A percentile compares a stretch with the other conserved stretches of the same genome.
Conservation (phyloP, 1,140 invertebrate species). For the Caenorhabditis elegans region DNA sequence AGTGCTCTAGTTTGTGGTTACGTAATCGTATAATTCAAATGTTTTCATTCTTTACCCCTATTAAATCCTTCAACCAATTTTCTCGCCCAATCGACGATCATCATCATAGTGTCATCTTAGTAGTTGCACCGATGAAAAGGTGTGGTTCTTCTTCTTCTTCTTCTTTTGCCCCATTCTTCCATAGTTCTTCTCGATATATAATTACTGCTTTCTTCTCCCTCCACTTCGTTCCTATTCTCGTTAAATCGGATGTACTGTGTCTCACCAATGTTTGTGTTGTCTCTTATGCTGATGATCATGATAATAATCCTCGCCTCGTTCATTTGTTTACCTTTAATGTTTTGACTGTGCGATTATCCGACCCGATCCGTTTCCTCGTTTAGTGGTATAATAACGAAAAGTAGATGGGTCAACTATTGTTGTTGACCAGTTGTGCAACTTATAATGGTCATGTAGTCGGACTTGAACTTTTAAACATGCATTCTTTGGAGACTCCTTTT, state of each 20-base stretch:
- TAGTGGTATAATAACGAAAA: not conserved
- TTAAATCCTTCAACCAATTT: not conserved
- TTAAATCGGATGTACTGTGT: slow-evolving; percentile 4
- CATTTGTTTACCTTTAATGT: slow-evolving; percentile 32
- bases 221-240: not conserved
- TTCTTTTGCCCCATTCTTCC: not conserved
- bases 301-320: slow-evolving; percentile 23
- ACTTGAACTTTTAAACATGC: not conserved
- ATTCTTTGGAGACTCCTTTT: too few relatives aligned
- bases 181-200: not conserved
- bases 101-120: not conserved
- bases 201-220: slow-evolving; percentile 4
- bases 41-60: not conserved
- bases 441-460: not conserved
- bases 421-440: slow-evolving; percentile 26
- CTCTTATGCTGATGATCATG: slow-evolving; percentile 18
- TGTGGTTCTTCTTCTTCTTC: not conserved
- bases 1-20: not conserved
- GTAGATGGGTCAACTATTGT: not conserved
- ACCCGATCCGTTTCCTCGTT: not conserved
- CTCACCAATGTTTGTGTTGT: slow-evolving; percentile 12
- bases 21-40: not conserved
- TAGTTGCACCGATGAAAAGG: not conserved
- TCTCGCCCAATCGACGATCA: not conserved
- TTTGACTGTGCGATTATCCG: slow-evolving; percentile 24